Evolutionary conservation across 92 coral and sea anemone genomes (phyloP), one percentile per base, ranked within the genome.

Genomic region (Siderastrea siderea): DNA sequence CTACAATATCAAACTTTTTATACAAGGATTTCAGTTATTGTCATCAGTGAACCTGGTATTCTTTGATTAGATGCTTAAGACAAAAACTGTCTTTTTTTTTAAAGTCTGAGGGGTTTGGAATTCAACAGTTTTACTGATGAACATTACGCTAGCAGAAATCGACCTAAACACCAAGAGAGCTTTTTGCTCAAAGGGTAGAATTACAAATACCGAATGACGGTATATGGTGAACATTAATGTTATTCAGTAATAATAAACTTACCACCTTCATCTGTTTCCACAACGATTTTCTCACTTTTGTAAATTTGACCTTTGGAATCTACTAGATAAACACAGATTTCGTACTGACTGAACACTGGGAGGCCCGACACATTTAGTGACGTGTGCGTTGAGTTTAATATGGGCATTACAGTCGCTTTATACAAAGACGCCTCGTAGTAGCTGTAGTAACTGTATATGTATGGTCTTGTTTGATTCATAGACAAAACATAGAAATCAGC

Each of bases 191-290:
- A 26, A 26, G 38, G 38, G 38, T 26, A 26, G 38, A 26, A 26
- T 26, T 26, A 26, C 38, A 26, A 26, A 26, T 26, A 26, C 38
- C 38, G 38, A 26, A 26, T 26, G n/a, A n/a, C n/a, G n/a, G 38
- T 26, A 26, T 26, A 26, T 26, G 38, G 38, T 26, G 38, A 26
- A 26, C 38, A 26, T 26, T 26, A 26, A 26, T 26, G 38, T 26
- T 60, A 13, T 60, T 60, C 0, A 43, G 13, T 5, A 65, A 65
- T 65, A 48, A 74, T 46, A 14, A 10, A 51, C 78, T 74, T 26
- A 74, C 78, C 78, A 7, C 44, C 52, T 52, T 74, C 78, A 14
- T 52, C 78, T 46, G 78, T 74, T 74, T 74, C 61, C 61, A 74
- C 78, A 50, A 46, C 78, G 16, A 52, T 50, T 54, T 7, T 12